A percentile compares a stretch with the other conserved stretches of the same genome.
phyloP scores from a whole-genome alignment of 2,113 vertebrate species.

The Procapra przewalskii region DNA sequence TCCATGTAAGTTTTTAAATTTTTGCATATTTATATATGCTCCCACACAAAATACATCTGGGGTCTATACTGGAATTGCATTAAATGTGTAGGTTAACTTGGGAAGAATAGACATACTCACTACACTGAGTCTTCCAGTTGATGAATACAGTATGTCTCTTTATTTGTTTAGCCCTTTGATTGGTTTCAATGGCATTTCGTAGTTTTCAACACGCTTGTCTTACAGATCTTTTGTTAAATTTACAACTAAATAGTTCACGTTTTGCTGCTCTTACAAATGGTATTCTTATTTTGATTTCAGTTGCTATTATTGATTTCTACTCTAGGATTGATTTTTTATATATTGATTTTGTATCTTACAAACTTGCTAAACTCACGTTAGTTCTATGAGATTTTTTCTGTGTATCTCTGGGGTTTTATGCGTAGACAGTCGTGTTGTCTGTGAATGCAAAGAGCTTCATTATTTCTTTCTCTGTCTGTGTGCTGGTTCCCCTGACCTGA shows the following conservation, averaged over 20 bases:
- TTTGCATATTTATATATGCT: background rate
- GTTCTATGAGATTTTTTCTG: background rate
- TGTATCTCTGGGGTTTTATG: background rate
- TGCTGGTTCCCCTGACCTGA: rapidly evolving
- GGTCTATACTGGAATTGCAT: background rate
- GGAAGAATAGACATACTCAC: background rate
- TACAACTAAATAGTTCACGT: background rate
- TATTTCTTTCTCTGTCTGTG: background rate
- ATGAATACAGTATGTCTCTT: background rate
- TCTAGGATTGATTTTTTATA: background rate
- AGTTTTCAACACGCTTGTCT: background rate
- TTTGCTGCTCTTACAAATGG: background rate
- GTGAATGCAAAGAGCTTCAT: background rate
- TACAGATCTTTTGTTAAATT: background rate
- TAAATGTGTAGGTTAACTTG: no score
- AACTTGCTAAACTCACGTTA: background rate
- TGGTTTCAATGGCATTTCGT: background rate
- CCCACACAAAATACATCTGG: background rate
- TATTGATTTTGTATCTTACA: no score
- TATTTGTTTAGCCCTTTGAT: background rate
- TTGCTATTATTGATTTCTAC: background rate
- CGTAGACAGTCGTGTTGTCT: rapidly evolving
- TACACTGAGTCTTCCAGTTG: rapidly evolving
- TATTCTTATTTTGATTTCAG: background rate
- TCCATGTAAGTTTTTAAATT: background rate